A percentile compares a stretch with the other conserved stretches of the same genome.
These are phyloP conservation scores for Hystrix brachyura DNA, from an alignment of 2,113 vertebrate species.

Conservation along the genomic window DNA sequence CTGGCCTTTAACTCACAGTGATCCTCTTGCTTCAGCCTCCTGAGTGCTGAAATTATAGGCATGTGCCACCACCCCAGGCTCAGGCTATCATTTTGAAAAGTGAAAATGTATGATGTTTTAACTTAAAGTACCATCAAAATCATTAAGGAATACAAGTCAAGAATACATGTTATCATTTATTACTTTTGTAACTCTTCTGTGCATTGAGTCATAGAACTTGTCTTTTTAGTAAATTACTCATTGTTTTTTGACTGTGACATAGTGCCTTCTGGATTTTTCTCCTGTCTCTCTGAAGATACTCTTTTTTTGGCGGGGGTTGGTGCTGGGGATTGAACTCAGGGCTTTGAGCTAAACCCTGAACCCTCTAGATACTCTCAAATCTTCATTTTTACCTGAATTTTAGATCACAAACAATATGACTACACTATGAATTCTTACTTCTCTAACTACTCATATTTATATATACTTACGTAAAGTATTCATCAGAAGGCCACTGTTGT, in stretches of 20 bases:
- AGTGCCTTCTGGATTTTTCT: not conserved
- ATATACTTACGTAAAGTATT: constrained; percentile 96
- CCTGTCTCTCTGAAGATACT: not conserved
- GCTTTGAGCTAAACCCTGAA: too few species aligned
- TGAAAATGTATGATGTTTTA: constrained; percentile 1
- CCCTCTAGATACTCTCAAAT: not conserved
- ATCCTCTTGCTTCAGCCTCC: not conserved
- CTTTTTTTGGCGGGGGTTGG: too few species aligned
- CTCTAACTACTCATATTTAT: constrained; percentile 71
- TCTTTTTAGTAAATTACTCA: not conserved
- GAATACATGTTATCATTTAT: not conserved
- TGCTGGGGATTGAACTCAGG: too few species aligned
- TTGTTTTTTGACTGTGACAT: not conserved
- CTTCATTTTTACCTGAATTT: constrained; percentile 40
- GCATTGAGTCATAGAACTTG: not conserved
- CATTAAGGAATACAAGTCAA: not conserved
- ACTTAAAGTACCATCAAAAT: constrained; percentile 53
- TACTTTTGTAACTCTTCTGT: constrained; percentile 31
- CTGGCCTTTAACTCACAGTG: not conserved
- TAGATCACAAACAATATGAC: constrained; percentile 8
- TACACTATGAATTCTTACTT: constrained; percentile 37
- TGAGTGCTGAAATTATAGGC: not conserved
- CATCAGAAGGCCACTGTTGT: constrained; percentile 91
- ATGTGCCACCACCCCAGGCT: not conserved
- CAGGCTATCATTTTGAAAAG: constrained; percentile 16